Base-by-base conservation (phyloP, 1,140 invertebrate species). In the Bombus huntii region DNA sequence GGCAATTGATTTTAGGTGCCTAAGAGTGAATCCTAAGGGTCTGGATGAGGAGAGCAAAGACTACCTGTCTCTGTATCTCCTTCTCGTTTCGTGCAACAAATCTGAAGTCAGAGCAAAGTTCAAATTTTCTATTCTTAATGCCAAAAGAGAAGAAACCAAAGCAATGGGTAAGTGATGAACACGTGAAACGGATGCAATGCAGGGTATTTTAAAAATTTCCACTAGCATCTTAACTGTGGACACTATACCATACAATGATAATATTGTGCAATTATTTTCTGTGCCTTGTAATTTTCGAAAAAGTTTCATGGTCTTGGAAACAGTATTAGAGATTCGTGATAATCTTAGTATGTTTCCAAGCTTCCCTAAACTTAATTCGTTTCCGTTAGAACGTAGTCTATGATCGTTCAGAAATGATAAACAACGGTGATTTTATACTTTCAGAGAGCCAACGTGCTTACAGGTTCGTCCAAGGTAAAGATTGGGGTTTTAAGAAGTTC, bases 401-500 rank as follows among this genome's bases (percentile, higher is more conserved):
- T 22, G 47, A 53, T 53, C 18, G 47, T 13, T 57, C 2, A n/a
- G 10, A 6, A 57, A 76, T n/a, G 25, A 34, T 59, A 25, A 47
- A 65, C 75, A 10, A 25, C 8, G 57, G 5, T 13, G 39, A 39
- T 42, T 83, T 76, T 85, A 31, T 81, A 34, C 37, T 91, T 92
- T 59, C 95, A 97, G 97, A 98, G 94, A 98, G 97, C 93, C 98
- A 98, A 94, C 94, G 98, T 95, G 99, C 99, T 73, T 99, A 99
- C 95, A 97, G 99, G 96, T 99, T 99, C 96, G 99, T 99, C 59
- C 99, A 99, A 96, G 99, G 99, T 91, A 99, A 99, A 96, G 99
- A 99, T 96, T 99, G 99, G 99, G 99, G 99, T 75, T 99, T 99
- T 96, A 99, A 99, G 96, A 99, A 99, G 95, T 99, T 99, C 94